A percentile compares a stretch with the other conserved stretches of the same genome.
Conservation (phyloP, 1,140 invertebrate genomes). For the Schlechtendalia chinensis region DNA sequence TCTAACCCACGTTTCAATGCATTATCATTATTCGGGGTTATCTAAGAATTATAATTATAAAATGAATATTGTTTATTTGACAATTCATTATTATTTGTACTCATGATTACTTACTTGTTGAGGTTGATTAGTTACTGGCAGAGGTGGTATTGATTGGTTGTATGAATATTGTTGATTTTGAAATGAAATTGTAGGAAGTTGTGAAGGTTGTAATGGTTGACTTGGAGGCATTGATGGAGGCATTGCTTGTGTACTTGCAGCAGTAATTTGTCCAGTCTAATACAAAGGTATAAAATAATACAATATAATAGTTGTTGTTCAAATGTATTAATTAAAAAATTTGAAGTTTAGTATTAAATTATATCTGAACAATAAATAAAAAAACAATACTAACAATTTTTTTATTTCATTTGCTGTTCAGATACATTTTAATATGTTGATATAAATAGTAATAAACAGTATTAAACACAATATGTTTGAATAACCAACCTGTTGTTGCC, state of each 20-base stretch:
- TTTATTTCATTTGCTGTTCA: too few relatives aligned
- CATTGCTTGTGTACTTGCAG: constrained; percentile 9
- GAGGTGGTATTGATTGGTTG: background rate
- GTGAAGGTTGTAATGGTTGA: constrained; percentile 56
- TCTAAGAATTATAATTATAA: constrained; percentile 31
- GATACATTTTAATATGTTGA: too few relatives aligned
- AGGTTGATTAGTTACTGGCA: background rate
- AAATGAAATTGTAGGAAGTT: constrained; percentile 57
- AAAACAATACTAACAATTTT: too few relatives aligned
- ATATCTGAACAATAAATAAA: too few relatives aligned
- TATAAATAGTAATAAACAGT: too few relatives aligned
- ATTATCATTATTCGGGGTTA: constrained; percentile 45
- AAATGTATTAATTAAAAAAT: constrained; percentile 68
- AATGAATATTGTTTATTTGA: background rate
- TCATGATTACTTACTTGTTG: constrained; percentile 14
- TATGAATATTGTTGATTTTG: constrained; percentile 20
- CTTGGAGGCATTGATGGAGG: constrained; percentile 29
- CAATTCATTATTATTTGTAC: background rate
- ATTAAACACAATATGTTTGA: too few relatives aligned
- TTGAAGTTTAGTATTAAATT: too few relatives aligned
- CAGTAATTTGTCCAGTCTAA: constrained; percentile 27
- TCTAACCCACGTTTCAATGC: constrained; percentile 32
- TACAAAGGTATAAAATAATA: background rate
- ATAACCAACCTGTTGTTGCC: constrained; percentile 65
- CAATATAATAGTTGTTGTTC: background rate